Base-by-base conservation (phyloP, 1,140 invertebrate species). In the Holotrichia oblita region DNA sequence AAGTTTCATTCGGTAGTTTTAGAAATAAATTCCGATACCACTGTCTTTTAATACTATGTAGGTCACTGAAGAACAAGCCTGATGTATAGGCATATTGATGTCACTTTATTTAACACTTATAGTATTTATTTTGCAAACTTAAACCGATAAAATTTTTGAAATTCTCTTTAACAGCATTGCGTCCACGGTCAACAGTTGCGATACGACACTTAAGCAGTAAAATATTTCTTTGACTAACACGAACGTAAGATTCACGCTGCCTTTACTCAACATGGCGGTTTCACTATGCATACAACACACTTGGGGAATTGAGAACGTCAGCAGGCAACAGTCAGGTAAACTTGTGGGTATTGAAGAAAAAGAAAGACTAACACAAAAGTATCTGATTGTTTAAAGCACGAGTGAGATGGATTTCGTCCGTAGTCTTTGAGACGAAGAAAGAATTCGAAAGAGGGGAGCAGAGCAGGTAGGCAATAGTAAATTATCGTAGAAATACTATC, bases 11-110 rank as follows among this genome's bases (percentile, higher is more conserved):
- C 34, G 75, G 55, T 8, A 17, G 77, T 42, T 42, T 64, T 20
- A 20, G 20, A n/a, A 64, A 27, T 27, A 7, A 7, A 22, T 64
- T 10, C 42, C 78, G 17, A 14, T n/a, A 40, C 73, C 64, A 27
- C 72, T 14, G 78, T 24, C 73, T 69, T 79, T 79, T 79, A 79
- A 79, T 27, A 73, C 42, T 22, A 79, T 75, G 73, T 79, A 72
- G 78, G 78, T 79, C 78, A 79, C 20, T 40, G 73, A 79, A 79
- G 73, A 64, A 22, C 17, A 40, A 42, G 73, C 64, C 6, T 69
- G 72, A 34, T 8, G 40, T 24, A 10, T 14, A 17, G 34, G 40
- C 72, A 73, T 41, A 73, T 73, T 41, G 72, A n/a, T 64, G 61
- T 64, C 61, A 42, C 40, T 41, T 34, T 9, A n/a, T 17, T n/a